Percentiles rank a stretch among this genome's conserved stretches.
These are phyloP conservation scores for Hanleya hanleyi DNA, from an alignment of 2,888 invertebrate genomes.

Conservation along the genomic window DNA sequence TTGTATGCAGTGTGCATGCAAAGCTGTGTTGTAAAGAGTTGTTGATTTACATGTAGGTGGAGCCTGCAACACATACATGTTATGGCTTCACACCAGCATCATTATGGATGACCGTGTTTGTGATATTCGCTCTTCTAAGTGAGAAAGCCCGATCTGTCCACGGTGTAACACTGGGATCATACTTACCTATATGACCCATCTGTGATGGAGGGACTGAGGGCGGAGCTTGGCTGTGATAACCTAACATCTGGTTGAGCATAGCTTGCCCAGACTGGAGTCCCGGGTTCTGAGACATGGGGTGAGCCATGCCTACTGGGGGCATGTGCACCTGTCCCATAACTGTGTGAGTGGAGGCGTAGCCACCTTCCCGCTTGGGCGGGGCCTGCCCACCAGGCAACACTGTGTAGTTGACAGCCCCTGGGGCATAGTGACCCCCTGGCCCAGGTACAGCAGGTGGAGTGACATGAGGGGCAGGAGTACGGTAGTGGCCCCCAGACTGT, in stretches of 20 bases:
- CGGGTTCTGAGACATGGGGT: conserved; percentile 45
- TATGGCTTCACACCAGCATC: no score
- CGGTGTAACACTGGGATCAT: no score
- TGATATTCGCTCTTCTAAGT: no score
- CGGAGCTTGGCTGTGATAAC: no score
- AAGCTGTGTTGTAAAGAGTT: no score
- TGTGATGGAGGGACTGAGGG: no score
- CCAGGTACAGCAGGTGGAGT: conserved; percentile 88
- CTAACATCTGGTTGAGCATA: conserved; percentile 5
- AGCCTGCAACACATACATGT: no score
- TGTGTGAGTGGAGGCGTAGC: conserved; percentile 24
- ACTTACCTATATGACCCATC: no score
- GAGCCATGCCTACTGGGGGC: conserved; percentile 56
- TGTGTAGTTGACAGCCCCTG: not conserved
- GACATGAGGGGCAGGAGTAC: conserved; percentile 93
- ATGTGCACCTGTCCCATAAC: conserved; percentile 38
- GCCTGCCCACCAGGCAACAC: conserved; percentile 2
- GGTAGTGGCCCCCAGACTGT: conserved; percentile 58
- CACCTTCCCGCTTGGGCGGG: conserved; percentile 16
- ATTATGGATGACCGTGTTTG: no score
- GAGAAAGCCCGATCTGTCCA: no score
- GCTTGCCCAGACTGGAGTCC: conserved; percentile 15
- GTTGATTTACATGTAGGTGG: no score
- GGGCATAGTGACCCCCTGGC: conserved; percentile 4
- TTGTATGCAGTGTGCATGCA: no score